A percentile compares a stretch with the other conserved stretches of the same genome.
Evolutionary conservation across 2,797 vertebrate genomes (phyloP).

Genomic region (Myotis daubentonii): DNA sequence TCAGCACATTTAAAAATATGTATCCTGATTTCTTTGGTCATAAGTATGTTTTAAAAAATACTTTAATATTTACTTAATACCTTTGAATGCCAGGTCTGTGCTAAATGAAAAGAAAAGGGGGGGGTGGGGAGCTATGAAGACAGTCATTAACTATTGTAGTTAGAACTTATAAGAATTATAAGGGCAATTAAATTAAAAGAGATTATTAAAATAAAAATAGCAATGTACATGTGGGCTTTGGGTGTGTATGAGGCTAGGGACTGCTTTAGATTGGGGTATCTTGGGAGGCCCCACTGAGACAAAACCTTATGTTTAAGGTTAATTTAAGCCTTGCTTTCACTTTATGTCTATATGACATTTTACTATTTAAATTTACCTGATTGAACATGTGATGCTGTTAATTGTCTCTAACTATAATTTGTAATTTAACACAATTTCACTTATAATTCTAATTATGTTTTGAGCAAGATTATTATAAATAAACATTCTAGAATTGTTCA

Average conservation of each 20-base stretch:
- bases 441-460: neutral
- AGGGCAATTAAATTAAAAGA: no score
- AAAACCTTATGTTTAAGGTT: neutral
- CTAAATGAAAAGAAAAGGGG: neutral
- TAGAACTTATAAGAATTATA: neutral
- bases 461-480: neutral
- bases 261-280: neutral
- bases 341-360: neutral
- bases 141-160: neutral
- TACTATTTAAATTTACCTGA: neutral
- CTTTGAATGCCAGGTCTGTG: neutral
- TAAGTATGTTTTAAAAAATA: neutral
- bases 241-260: neutral
- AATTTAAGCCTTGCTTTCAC: neutral
- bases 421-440: neutral
- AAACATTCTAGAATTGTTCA: neutral
- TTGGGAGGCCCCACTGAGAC: neutral
- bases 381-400: neutral
- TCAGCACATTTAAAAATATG: neutral
- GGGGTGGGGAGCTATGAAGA: neutral
- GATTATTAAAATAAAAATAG: no score
- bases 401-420: neutral
- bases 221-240: no score
- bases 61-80: neutral
- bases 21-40: neutral